These are phyloP conservation scores for Lophotriccus pileatus DNA, from an alignment of 2,797 vertebrate genomes.

Conservation along the genomic window DNA sequence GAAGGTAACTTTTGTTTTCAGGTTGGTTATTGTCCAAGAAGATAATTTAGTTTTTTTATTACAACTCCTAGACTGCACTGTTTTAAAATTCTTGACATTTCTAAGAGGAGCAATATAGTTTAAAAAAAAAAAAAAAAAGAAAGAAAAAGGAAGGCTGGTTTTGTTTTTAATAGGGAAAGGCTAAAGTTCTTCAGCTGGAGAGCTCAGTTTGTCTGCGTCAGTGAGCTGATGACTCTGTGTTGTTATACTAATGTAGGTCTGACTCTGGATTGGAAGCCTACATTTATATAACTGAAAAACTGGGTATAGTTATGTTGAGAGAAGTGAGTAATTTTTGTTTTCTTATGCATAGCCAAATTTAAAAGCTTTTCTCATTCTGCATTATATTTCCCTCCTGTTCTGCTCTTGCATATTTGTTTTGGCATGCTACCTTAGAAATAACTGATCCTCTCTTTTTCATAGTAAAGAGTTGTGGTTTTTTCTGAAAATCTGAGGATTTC, in stretches of 20 bases:
- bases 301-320: background rate
- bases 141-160: background rate
- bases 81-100: background rate
- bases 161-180: background rate
- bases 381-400: background rate
- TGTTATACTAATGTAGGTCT: slow-evolving; percentile 20
- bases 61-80: background rate
- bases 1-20: background rate
- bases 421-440: background rate
- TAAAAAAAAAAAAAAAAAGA: background rate
- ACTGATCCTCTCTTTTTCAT: background rate
- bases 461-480: background rate
- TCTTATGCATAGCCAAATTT: background rate
- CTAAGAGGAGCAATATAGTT: background rate
- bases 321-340: slow-evolving; percentile 19
- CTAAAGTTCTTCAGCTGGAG: background rate
- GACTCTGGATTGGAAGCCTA: slow-evolving; percentile 6
- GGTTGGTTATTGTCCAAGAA: background rate
- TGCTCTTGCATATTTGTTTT: background rate
- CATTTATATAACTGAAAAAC: slow-evolving; percentile 4
- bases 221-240: slow-evolving; percentile 35
- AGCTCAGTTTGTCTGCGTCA: background rate
- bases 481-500: background rate
- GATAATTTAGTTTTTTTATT: background rate
- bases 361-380: background rate